Conservation (phyloP, 1,140 invertebrate species). For the Drosophila ironensis region DNA sequence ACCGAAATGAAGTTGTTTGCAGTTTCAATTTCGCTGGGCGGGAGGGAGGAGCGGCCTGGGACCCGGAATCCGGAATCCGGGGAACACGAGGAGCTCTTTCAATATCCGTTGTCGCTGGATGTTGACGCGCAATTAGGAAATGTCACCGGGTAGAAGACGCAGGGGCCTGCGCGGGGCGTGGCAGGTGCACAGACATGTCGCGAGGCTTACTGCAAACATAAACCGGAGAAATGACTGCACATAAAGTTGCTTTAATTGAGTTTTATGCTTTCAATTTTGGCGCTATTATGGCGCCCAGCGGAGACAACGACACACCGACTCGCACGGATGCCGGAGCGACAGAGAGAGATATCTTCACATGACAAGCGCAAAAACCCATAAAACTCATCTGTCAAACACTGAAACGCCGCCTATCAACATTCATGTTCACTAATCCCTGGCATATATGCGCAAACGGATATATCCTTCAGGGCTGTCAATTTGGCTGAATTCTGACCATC, state of each 20-base stretch:
- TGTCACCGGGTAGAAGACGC: slow-evolving; percentile 36
- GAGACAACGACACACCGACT: slow-evolving; percentile 26
- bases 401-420: slow-evolving; percentile 72
- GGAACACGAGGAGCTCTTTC: slow-evolving; percentile 44
- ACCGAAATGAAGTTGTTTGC: slow-evolving; percentile 68
- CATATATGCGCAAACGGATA: slow-evolving; percentile 75
- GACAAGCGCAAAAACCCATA: slow-evolving; percentile 64
- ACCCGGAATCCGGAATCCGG: too few relatives aligned
- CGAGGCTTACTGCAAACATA: slow-evolving; percentile 66
- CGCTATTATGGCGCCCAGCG: slow-evolving; percentile 59
- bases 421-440: slow-evolving; percentile 73
- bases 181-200: slow-evolving; percentile 62
- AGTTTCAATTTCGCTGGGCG: slow-evolving; percentile 56
- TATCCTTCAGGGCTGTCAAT: too few relatives aligned
- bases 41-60: not conserved
- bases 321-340: slow-evolving; percentile 9
- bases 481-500: too few relatives aligned
- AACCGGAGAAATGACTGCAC: slow-evolving; percentile 68
- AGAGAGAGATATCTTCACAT: slow-evolving; percentile 36
- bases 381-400: slow-evolving; percentile 75
- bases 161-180: not conserved
- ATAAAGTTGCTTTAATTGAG: slow-evolving; percentile 73
- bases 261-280: slow-evolving; percentile 73
- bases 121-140: slow-evolving; percentile 68
- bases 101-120: slow-evolving; percentile 63